Conservation (phyloP, 1,140 invertebrate species). For the Drosophila biarmipes region DNA sequence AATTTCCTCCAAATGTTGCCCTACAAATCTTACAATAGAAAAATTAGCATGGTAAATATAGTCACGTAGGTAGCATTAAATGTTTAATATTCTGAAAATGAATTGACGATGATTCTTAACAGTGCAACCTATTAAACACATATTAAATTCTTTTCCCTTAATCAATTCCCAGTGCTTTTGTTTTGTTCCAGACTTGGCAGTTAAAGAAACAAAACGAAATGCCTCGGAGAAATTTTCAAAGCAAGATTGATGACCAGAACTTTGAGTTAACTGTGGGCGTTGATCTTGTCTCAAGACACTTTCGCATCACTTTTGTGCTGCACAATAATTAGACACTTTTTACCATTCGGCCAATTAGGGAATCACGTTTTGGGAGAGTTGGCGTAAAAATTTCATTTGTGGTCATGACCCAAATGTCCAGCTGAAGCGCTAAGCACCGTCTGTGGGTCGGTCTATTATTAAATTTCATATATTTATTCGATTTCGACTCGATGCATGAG, state of each 20-base stretch:
- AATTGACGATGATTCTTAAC: too few relatives aligned
- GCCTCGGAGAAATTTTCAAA: conserved; percentile 46
- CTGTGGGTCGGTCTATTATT: conserved; percentile 60
- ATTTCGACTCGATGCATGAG: conserved; percentile 24
- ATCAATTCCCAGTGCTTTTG: neutral
- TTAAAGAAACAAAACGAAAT: conserved; percentile 23
- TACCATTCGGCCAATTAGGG: conserved; percentile 50
- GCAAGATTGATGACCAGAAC: conserved; percentile 67
- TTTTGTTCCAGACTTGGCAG: neutral
- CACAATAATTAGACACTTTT: conserved; percentile 69
- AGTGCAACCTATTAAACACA: too few relatives aligned
- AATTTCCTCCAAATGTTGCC: too few relatives aligned
- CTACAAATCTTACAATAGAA: too few relatives aligned
- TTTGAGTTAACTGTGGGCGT: conserved; percentile 49
- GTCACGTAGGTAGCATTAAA: too few relatives aligned
- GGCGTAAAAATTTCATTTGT: conserved; percentile 63
- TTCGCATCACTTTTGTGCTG: conserved; percentile 7
- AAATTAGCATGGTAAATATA: too few relatives aligned
- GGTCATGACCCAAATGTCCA: conserved; percentile 72
- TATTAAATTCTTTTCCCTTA: neutral
- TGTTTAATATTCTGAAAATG: too few relatives aligned
- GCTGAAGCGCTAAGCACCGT: conserved; percentile 65
- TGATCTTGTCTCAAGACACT: conserved; percentile 47
- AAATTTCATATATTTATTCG: conserved; percentile 49
- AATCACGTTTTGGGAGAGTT: conserved; percentile 25